Percentiles rank a stretch among this genome's conserved stretches.
Conservation (phyloP, 2,888 invertebrate species). For the Scaptomyza reducta region DNA sequence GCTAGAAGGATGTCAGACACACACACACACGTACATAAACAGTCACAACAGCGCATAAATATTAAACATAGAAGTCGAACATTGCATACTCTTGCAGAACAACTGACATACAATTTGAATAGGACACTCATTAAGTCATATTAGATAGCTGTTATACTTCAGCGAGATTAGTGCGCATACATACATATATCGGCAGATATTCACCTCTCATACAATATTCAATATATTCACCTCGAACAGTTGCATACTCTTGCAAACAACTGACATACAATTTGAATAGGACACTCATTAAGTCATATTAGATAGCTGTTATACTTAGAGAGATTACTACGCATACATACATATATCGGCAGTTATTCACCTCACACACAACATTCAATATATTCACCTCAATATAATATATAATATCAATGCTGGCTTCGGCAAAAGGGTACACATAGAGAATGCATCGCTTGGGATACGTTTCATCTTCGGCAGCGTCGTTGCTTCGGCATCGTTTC, state of each 20-base stretch:
- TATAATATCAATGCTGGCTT: background rate
- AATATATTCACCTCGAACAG: background rate
- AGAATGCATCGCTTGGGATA: constrained; percentile 14
- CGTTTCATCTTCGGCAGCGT: constrained; percentile 16
- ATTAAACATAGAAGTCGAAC: background rate
- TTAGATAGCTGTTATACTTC: too few relatives aligned
- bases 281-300: too few relatives aligned
- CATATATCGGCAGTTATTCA: too few relatives aligned
- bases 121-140: too few relatives aligned
- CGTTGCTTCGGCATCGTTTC: constrained; percentile 24
- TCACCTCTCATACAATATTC: too few relatives aligned
- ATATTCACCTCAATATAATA: too few relatives aligned
- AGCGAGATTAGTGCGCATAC: too few relatives aligned
- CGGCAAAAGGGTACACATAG: constrained; percentile 4
- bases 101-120: background rate
- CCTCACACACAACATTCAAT: too few relatives aligned
- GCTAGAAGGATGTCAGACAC: constrained; percentile 2
- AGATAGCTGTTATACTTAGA: too few relatives aligned
- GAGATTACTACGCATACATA: too few relatives aligned
- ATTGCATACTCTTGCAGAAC: background rate
- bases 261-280: background rate
- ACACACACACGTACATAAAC: background rate
- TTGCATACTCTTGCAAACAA: background rate
- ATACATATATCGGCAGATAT: too few relatives aligned
- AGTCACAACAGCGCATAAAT: background rate